phyloP scores from a whole-genome alignment of 1,140 invertebrate genomes.

The Trachelipus rathkii region DNA sequence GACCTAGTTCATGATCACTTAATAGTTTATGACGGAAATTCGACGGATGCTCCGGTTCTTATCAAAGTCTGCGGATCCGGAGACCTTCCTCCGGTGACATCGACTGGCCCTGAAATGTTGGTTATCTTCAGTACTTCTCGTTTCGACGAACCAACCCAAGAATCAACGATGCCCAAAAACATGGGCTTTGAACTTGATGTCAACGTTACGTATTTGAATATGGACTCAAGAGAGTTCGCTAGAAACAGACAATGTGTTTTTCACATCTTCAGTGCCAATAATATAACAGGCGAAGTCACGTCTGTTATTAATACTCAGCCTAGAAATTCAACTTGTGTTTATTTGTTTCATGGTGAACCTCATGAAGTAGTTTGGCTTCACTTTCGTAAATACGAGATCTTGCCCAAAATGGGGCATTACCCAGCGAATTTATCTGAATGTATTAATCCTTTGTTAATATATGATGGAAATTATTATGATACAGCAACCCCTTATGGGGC shows the following conservation, averaged over 20 bases:
- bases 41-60: conserved; percentile 77
- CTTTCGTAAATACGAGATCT: conserved; percentile 72
- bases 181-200: conserved; percentile 85
- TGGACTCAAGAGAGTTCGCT: conserved; percentile 50
- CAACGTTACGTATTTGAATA: conserved; percentile 62
- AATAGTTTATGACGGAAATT: conserved; percentile 84
- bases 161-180: conserved; percentile 58
- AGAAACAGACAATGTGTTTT: conserved; percentile 81
- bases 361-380: conserved; percentile 81
- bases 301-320: conserved; percentile 75
- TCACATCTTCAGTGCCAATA: conserved; percentile 70
- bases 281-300: conserved; percentile 67
- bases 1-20: conserved; percentile 82
- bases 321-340: conserved; percentile 78
- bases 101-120: conserved; percentile 76
- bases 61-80: conserved; percentile 84
- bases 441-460: conserved; percentile 71
- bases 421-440: conserved; percentile 58
- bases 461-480: conserved; percentile 57
- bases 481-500: conserved; percentile 33
- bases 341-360: conserved; percentile 70
- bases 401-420: conserved; percentile 47
- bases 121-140: conserved; percentile 86
- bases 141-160: conserved; percentile 68
- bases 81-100: conserved; percentile 73